These are phyloP conservation scores for Hippoglossus hippoglossus DNA, from an alignment of 2,797 vertebrate species.

Conservation along the genomic window DNA sequence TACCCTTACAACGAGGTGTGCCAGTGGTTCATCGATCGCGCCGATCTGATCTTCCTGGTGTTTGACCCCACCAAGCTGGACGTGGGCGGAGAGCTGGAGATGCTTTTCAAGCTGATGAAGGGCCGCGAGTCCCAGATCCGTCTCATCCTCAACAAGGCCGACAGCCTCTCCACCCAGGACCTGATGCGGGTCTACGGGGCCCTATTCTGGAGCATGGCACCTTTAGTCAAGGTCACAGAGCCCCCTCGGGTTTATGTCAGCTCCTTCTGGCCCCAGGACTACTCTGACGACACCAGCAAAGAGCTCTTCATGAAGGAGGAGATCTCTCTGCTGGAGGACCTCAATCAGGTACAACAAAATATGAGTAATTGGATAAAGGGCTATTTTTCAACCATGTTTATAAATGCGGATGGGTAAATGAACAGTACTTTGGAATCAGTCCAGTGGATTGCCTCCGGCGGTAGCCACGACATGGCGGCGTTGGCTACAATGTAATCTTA, in stretches of 20 bases:
- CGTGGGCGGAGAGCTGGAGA: slow-evolving; percentile 94
- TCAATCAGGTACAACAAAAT: slow-evolving; percentile 86
- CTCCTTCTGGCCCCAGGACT: slow-evolving; percentile 97
- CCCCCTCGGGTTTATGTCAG: slow-evolving; percentile 96
- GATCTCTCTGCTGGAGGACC: slow-evolving; percentile 94
- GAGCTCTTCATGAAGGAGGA: slow-evolving; percentile 96
- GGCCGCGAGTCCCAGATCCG: slow-evolving; percentile 97
- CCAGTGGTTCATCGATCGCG: slow-evolving; percentile 98
- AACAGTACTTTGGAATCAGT: no score
- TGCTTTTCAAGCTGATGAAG: slow-evolving; percentile 95
- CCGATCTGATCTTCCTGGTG: slow-evolving; percentile 96
- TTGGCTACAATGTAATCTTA: no score
- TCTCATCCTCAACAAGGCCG: slow-evolving; percentile 97
- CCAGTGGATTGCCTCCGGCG: no score
- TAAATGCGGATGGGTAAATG: no score
- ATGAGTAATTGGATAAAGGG: neutral
- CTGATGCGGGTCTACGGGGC: slow-evolving; percentile 98
- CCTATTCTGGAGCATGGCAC: slow-evolving; percentile 98
- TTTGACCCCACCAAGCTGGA: slow-evolving; percentile 98
- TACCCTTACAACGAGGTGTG: slow-evolving; percentile 98
- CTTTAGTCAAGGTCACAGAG: slow-evolving; percentile 95
- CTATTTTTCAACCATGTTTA: no score
- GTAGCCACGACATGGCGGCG: no score
- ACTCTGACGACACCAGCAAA: slow-evolving; percentile 89
- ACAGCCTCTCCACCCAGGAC: slow-evolving; percentile 93